phyloP scores from a whole-genome alignment of 1,140 invertebrate genomes.

The Aphaenogaster rudis region DNA sequence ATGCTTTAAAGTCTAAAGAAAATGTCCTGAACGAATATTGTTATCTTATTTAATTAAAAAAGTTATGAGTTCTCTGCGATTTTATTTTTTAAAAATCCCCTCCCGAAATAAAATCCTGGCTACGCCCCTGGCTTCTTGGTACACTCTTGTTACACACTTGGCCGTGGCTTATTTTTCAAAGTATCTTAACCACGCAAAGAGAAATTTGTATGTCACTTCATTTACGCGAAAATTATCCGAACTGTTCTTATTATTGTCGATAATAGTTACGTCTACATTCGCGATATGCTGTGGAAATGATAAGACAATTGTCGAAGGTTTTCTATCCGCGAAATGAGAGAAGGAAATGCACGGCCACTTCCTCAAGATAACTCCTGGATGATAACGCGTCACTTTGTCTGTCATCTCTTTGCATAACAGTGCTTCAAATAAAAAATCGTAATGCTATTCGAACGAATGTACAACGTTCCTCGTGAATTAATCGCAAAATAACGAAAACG shows the following conservation, averaged over 20 bases:
- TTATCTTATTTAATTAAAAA: too few relatives aligned
- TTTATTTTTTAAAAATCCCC: too few relatives aligned
- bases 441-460: not conserved
- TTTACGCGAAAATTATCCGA: not conserved
- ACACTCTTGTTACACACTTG: not conserved
- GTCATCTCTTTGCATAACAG: constrained; percentile 45
- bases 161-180: not conserved
- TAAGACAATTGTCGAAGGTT: constrained; percentile 34
- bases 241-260: constrained; percentile 8
- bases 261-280: not conserved
- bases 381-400: not conserved
- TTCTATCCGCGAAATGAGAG: constrained; percentile 23
- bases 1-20: too few relatives aligned
- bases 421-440: not conserved
- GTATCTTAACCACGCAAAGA: not conserved
- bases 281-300: not conserved
- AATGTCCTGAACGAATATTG: too few relatives aligned
- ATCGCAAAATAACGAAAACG: not conserved
- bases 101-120: too few relatives aligned
- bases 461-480: too few relatives aligned
- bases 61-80: too few relatives aligned
- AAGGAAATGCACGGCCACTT: constrained; percentile 74
- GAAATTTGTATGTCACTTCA: not conserved
- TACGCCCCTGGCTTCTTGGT: too few relatives aligned
- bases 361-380: constrained; percentile 74